Conservation (phyloP, 2,113 vertebrate species). For the Chloropsis cyanopogon region DNA sequence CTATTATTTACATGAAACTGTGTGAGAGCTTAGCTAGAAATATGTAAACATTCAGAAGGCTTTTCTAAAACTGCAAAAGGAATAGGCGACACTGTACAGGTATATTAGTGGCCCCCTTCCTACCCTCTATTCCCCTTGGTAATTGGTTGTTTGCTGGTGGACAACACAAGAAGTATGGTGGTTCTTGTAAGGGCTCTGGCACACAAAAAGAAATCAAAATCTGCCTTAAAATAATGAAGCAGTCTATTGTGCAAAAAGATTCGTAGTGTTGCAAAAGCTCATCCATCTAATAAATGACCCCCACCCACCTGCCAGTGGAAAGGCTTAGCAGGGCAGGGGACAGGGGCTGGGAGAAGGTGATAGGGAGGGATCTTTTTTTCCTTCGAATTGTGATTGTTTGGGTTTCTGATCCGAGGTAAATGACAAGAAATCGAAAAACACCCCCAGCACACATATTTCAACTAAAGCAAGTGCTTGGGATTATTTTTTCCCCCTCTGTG, state of each 20-base stretch:
- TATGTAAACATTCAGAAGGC: too few species aligned
- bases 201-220: background rate
- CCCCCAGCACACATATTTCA: slow-evolving; percentile 71
- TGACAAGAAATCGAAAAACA: slow-evolving; percentile 64
- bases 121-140: background rate
- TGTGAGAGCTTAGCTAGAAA: too few species aligned
- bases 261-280: background rate
- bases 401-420: slow-evolving; percentile 66
- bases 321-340: background rate
- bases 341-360: background rate
- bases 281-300: background rate
- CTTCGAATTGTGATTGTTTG: slow-evolving; percentile 59
- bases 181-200: background rate
- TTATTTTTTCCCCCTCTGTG: slow-evolving; percentile 69
- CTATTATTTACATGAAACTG: too few species aligned
- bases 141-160: background rate
- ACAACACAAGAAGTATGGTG: background rate
- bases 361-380: slow-evolving; percentile 3
- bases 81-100: too few species aligned
- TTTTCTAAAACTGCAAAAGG: too few species aligned
- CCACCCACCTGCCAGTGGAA: slow-evolving; percentile 18
- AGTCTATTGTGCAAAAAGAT: slow-evolving; percentile 30
- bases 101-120: background rate
- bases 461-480: slow-evolving; percentile 62
- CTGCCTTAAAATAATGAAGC: slow-evolving; percentile 37